Evolutionary conservation across 2,113 vertebrate genomes (phyloP).

Genomic region (Leptobrachium leishanense): DNA sequence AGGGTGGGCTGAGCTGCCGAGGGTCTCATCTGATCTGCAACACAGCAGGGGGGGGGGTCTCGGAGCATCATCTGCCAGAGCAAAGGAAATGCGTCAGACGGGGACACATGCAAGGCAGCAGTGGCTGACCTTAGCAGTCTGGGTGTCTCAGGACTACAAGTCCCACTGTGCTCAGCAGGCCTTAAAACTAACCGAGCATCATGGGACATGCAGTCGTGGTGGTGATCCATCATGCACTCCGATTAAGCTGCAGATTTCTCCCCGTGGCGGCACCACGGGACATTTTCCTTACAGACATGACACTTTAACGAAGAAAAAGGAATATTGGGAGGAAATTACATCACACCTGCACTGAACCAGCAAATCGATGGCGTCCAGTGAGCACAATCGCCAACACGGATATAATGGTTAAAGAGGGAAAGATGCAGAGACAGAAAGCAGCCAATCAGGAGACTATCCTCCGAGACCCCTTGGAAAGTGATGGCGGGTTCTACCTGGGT

Average conservation of each 20-base stretch:
- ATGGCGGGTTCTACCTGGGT: not conserved
- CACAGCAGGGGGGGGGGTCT: constrained; percentile 39
- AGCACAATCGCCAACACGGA: constrained; percentile 62
- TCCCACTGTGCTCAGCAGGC: too few species aligned
- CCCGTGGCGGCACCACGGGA: too few species aligned
- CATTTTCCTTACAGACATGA: constrained; percentile 40
- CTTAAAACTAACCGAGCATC: too few species aligned
- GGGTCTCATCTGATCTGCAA: too few species aligned
- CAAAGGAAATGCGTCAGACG: too few species aligned
- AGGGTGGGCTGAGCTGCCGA: constrained; percentile 62
- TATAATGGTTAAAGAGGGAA: constrained; percentile 59
- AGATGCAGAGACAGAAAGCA: constrained; percentile 58
- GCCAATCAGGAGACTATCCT: not conserved
- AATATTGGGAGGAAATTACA: constrained; percentile 53
- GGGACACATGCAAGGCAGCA: too few species aligned
- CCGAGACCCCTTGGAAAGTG: constrained; percentile 47
- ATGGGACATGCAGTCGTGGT: too few species aligned
- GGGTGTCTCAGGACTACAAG: too few species aligned
- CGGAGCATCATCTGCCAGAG: constrained; percentile 53
- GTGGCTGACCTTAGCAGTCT: too few species aligned
- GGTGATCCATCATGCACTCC: too few species aligned
- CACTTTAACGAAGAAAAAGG: constrained; percentile 27
- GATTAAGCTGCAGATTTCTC: too few species aligned
- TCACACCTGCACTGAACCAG: constrained; percentile 65
- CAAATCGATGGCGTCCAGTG: constrained; percentile 64